Evolutionary conservation across 2,113 vertebrate species (phyloP), one percentile per base, ranked within the genome.

Genomic region (Seriola aureovittata): DNA sequence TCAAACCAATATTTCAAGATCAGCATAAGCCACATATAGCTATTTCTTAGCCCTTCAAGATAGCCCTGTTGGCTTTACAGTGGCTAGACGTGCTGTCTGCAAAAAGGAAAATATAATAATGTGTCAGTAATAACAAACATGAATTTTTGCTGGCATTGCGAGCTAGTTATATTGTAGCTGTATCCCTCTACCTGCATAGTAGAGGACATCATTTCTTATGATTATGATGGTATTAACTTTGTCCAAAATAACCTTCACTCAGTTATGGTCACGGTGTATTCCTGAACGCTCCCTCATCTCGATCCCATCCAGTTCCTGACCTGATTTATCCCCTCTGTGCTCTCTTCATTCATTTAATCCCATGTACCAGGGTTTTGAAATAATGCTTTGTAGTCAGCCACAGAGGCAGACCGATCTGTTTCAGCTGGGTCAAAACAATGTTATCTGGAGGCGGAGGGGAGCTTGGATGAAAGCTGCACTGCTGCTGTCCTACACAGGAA

Each of bases 261-360:
- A 63, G 8, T 62, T 79, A 21, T 64, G 66, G 63, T 46, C 32
- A 55, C 16, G 5, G 65, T 55, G 46, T 59, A 55, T 75, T 72
- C 42, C 73, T 75, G 29, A 78, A 81, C 65, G 77, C 81, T 73
- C 79, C 71, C 50, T 85, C 81, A 71, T 60, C 16, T 80, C 65
- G 29, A 60, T 57, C 71, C 82, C 82, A 74, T 88, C 77, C 65
- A 55, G 44, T 76, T 80, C 50, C 36, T 80, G 87, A 86, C 82
- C 86, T 75, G 78, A 81, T 85, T 89, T 80, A 85, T 81, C 82
- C 85, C 66, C 52, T 73, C 74, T 71, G 76, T 60, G 70, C 81
- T 80, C 87, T 54, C 85, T 70, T 73, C 75, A 87, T 89, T 86
- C 69, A 70, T 73, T 70, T 92, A 94, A 94, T 92, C 90, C 85